Evolutionary conservation across 2,888 invertebrate genomes (phyloP).

Genomic region (Hydroisotoma schaefferi): DNA sequence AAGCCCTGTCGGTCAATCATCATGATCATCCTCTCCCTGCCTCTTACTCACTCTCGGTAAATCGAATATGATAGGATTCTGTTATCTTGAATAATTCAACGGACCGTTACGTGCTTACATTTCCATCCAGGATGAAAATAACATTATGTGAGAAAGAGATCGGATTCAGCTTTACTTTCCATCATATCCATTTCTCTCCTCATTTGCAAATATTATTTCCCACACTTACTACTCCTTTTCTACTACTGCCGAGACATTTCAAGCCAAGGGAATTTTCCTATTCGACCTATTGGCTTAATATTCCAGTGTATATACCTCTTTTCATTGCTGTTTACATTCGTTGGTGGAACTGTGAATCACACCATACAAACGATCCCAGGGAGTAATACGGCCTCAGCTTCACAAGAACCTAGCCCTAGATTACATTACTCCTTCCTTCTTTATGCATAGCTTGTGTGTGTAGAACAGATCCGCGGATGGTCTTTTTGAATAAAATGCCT

Average conservation of each 20-base stretch:
- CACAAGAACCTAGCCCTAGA: too few relatives aligned
- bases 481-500: conserved; percentile 6
- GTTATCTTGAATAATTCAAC: conserved; percentile 13
- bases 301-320: too few relatives aligned
- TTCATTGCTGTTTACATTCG: too few relatives aligned
- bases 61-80: neutral
- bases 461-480: conserved; percentile 3
- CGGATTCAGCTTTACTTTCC: conserved; percentile 1
- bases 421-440: too few relatives aligned
- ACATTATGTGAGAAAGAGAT: conserved; percentile 12
- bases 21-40: neutral
- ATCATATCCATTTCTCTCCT: conserved; percentile 8
- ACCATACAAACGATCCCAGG: too few relatives aligned
- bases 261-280: too few relatives aligned
- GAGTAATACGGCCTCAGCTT: too few relatives aligned
- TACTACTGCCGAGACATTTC: too few relatives aligned
- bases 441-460: too few relatives aligned
- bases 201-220: conserved; percentile 3
- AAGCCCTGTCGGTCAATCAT: neutral
- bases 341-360: too few relatives aligned
- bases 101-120: conserved; percentile 7
- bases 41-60: neutral
- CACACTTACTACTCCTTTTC: neutral
- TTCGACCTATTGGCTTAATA: too few relatives aligned
- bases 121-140: conserved; percentile 14